phyloP scores from a whole-genome alignment of 2,113 vertebrate genomes.

The Ctenodactylus gundi region DNA sequence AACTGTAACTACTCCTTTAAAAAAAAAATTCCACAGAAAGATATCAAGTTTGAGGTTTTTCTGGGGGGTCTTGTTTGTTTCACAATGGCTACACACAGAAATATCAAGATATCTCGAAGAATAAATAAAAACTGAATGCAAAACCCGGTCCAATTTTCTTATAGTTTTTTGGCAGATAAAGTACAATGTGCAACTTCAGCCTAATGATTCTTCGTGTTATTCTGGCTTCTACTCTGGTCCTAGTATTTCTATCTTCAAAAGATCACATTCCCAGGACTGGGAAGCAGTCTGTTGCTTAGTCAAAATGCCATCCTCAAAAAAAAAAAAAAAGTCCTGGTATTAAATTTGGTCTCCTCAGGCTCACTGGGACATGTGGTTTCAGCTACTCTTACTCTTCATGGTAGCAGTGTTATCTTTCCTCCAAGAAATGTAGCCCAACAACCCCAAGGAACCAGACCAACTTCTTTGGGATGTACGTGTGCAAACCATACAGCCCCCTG shows the following conservation, averaged over 20 bases:
- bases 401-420: slow-evolving; percentile 81
- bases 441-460: slow-evolving; percentile 79
- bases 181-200: neutral
- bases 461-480: slow-evolving; percentile 66
- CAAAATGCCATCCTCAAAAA: slow-evolving; percentile 65
- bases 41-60: neutral
- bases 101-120: slow-evolving; percentile 16
- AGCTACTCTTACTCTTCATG: slow-evolving; percentile 79
- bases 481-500: slow-evolving; percentile 13
- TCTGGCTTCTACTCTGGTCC: neutral
- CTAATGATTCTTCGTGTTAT: neutral
- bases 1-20: no score
- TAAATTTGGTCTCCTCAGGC: slow-evolving; percentile 77
- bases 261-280: slow-evolving; percentile 60
- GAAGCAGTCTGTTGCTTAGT: slow-evolving; percentile 73
- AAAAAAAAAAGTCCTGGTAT: slow-evolving; percentile 81
- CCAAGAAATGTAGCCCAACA: slow-evolving; percentile 81
- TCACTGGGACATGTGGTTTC: slow-evolving; percentile 78
- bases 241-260: slow-evolving; percentile 34
- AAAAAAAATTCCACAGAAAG: slow-evolving; percentile 36
- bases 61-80: neutral
- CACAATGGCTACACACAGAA: neutral
- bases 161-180: neutral
- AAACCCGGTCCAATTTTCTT: neutral
- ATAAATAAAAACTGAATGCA: neutral